Percentiles rank a stretch among this genome's conserved stretches.
phyloP scores from a whole-genome alignment of 2,797 vertebrate species.

The Thaleichthys pacificus region DNA sequence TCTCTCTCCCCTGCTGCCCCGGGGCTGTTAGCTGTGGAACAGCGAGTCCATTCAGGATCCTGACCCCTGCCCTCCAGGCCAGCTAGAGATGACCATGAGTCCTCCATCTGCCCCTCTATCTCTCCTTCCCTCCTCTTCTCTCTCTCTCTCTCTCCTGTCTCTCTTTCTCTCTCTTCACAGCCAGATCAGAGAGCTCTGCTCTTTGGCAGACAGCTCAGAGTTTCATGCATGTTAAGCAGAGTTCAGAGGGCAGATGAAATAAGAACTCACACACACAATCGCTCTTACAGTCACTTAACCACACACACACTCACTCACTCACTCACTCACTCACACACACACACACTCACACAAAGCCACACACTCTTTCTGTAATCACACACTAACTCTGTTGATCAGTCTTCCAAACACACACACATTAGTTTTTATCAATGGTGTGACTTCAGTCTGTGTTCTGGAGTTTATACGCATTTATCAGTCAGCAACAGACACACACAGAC shows the following conservation, averaged over 20 bases:
- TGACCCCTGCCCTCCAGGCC: too few relatives aligned
- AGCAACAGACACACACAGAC: too few relatives aligned
- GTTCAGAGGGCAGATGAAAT: not conserved
- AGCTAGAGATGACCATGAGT: too few relatives aligned
- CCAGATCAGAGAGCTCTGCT: slow-evolving; percentile 48
- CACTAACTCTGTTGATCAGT: not conserved
- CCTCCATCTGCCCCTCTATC: not conserved
- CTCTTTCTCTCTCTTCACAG: slow-evolving; percentile 39
- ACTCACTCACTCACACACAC: slow-evolving; percentile 32
- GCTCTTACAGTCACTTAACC: not conserved
- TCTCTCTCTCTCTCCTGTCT: not conserved
- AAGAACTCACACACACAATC: slow-evolving; percentile 9
- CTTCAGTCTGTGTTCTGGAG: too few relatives aligned
- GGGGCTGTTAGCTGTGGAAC: too few relatives aligned
- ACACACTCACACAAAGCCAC: slow-evolving; percentile 31
- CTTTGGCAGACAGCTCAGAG: slow-evolving; percentile 54
- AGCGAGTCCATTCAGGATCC: too few relatives aligned
- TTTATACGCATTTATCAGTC: too few relatives aligned
- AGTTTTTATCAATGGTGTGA: too few relatives aligned
- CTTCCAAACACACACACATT: too few relatives aligned
- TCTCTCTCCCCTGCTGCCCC: not conserved
- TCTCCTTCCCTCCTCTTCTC: slow-evolving; percentile 1
- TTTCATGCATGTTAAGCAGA: slow-evolving; percentile 70
- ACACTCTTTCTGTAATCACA: slow-evolving; percentile 46
- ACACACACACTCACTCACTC: too few relatives aligned